Conservation (phyloP, 1,140 invertebrate genomes). For the Drosophila dunni region DNA sequence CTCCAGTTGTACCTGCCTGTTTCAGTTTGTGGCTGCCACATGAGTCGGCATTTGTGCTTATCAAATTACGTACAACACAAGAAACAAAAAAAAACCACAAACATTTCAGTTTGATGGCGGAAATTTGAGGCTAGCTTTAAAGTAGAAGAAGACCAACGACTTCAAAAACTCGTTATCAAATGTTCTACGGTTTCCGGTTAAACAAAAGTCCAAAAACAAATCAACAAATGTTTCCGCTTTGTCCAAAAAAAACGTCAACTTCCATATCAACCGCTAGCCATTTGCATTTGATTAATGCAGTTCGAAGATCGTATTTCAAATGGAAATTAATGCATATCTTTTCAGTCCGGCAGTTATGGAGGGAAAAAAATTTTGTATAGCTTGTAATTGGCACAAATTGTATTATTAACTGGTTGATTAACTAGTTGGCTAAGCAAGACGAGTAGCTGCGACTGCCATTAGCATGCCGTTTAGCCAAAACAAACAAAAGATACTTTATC, state of each 20-base stretch:
- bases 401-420: slow-evolving; percentile 40
- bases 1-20: slow-evolving; percentile 3
- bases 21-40: slow-evolving; percentile 28
- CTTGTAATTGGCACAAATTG: slow-evolving; percentile 49
- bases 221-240: slow-evolving; percentile 37
- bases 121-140: slow-evolving; percentile 33
- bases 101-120: slow-evolving; percentile 47
- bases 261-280: background rate
- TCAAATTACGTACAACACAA: slow-evolving; percentile 25
- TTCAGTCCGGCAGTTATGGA: background rate
- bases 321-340: slow-evolving; percentile 43
- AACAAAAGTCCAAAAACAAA: slow-evolving; percentile 2
- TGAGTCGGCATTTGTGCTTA: slow-evolving; percentile 44
- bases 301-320: slow-evolving; percentile 15
- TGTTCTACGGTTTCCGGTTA: slow-evolving; percentile 48
- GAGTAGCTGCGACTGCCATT: slow-evolving; percentile 41
- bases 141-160: background rate
- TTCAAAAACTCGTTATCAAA: slow-evolving; percentile 44
- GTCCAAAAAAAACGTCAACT: slow-evolving; percentile 18
- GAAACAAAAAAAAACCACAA: slow-evolving; percentile 34
- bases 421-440: slow-evolving; percentile 23
- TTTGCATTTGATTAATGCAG: slow-evolving; percentile 41
- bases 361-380: slow-evolving; percentile 7
- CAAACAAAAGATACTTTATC: slow-evolving; percentile 33
- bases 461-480: slow-evolving; percentile 42